These are phyloP conservation scores for Forbesichthys papilliferus DNA, from an alignment of 2,113 vertebrate genomes.

Conservation along the genomic window DNA sequence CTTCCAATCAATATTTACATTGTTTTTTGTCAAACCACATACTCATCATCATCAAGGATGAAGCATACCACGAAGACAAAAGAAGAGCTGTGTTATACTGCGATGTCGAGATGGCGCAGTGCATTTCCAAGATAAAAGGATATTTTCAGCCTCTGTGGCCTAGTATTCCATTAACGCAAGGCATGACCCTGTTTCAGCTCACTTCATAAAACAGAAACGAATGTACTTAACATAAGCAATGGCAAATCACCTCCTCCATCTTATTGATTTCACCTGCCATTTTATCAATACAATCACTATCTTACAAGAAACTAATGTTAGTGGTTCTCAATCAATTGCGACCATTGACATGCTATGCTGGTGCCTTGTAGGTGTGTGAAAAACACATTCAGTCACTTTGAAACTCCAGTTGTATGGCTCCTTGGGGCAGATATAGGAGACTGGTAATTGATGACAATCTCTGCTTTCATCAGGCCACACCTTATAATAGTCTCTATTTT, in stretches of 20 bases:
- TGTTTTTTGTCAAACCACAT: too few species aligned
- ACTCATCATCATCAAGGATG: background rate
- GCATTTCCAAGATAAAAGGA: slow-evolving; percentile 21
- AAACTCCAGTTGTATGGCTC: slow-evolving; percentile 8
- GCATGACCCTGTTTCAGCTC: slow-evolving; percentile 24
- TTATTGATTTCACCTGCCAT: slow-evolving; percentile 52
- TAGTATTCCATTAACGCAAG: slow-evolving; percentile 16
- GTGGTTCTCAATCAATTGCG: slow-evolving; percentile 23
- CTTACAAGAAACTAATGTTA: slow-evolving; percentile 31
- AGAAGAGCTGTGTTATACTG: background rate
- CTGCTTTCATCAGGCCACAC: background rate
- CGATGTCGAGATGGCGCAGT: slow-evolving; percentile 7
- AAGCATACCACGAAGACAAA: background rate
- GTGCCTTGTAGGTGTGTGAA: slow-evolving; percentile 16
- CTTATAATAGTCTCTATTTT: background rate
- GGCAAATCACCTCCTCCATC: slow-evolving; percentile 19
- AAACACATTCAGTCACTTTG: slow-evolving; percentile 22
- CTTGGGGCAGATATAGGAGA: slow-evolving; percentile 15
- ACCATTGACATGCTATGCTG: slow-evolving; percentile 40
- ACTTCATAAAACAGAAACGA: slow-evolving; percentile 43
- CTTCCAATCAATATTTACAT: background rate
- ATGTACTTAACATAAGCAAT: slow-evolving; percentile 43
- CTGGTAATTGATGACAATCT: slow-evolving; percentile 1
- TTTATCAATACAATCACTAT: slow-evolving; percentile 40
- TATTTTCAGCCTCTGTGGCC: slow-evolving; percentile 8